Conservation (phyloP, 1,140 invertebrate genomes). For the Pseudachorutes palmiensis region DNA sequence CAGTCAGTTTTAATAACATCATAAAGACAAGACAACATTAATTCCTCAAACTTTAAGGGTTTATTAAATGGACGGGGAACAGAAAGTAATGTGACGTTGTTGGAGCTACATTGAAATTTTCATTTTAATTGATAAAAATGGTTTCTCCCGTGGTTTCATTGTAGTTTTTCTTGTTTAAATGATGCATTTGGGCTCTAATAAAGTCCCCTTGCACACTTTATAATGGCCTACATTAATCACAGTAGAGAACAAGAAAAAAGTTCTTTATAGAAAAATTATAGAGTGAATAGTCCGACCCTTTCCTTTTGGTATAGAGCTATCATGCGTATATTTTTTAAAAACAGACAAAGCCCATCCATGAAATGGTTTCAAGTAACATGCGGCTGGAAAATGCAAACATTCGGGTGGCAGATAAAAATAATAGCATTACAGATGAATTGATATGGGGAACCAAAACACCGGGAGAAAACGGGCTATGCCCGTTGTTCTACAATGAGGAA, state of each 20-base stretch:
- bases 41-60: too few relatives aligned
- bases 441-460: background rate
- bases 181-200: background rate
- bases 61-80: too few relatives aligned
- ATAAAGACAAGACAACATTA: too few relatives aligned
- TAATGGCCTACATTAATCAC: background rate
- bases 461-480: background rate
- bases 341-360: background rate
- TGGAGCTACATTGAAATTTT: background rate
- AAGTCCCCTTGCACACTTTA: background rate
- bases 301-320: background rate
- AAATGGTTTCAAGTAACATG: slow-evolving; percentile 10
- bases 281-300: background rate
- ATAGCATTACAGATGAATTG: too few relatives aligned
- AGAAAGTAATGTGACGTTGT: background rate
- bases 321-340: background rate
- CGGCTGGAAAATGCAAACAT: slow-evolving; percentile 8
- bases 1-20: too few relatives aligned
- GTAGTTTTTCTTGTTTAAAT: background rate
- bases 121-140: too few relatives aligned
- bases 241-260: background rate
- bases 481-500: background rate
- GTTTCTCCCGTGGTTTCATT: too few relatives aligned
- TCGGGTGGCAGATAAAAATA: slow-evolving; percentile 1
- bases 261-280: too few relatives aligned